A percentile compares a stretch with the other conserved stretches of the same genome.
Evolutionary conservation across 2,888 invertebrate genomes (phyloP).

Genomic region (Orthosia cruda): DNA sequence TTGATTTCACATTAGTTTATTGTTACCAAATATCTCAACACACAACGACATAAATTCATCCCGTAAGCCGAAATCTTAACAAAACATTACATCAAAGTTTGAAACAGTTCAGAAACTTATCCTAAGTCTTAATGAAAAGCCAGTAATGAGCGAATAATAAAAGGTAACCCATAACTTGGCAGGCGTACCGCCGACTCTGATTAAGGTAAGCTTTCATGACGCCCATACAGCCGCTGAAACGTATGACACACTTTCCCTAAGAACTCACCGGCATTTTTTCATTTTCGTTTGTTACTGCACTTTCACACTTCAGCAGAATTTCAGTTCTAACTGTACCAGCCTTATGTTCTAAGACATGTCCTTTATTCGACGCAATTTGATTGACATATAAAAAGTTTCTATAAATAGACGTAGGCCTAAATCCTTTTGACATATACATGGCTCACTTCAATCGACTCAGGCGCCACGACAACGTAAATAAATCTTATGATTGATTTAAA

Average conservation of each 20-base stretch:
- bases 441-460: background rate
- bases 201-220: conserved; percentile 80
- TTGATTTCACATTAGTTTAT: background rate
- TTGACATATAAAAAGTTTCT: too few species aligned
- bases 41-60: background rate
- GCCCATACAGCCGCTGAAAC: conserved; percentile 73
- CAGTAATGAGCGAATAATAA: conserved; percentile 55
- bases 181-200: conserved; percentile 71
- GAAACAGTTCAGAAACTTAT: background rate
- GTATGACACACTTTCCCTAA: conserved; percentile 83
- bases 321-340: background rate
- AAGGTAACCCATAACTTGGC: conserved; percentile 59
- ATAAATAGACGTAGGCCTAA: too few species aligned
- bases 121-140: conserved; percentile 34
- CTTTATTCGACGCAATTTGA: too few species aligned
- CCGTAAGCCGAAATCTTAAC: background rate
- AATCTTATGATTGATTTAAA: background rate
- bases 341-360: background rate
- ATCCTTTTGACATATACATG: too few species aligned
- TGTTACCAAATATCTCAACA: background rate
- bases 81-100: conserved; percentile 4
- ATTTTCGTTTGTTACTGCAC: conserved; percentile 63
- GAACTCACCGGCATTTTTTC: conserved; percentile 66
- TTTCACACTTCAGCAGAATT: conserved; percentile 23
- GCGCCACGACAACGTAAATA: background rate